phyloP scores from a whole-genome alignment of 2,797 vertebrate species.

The Squalus acanthias region DNA sequence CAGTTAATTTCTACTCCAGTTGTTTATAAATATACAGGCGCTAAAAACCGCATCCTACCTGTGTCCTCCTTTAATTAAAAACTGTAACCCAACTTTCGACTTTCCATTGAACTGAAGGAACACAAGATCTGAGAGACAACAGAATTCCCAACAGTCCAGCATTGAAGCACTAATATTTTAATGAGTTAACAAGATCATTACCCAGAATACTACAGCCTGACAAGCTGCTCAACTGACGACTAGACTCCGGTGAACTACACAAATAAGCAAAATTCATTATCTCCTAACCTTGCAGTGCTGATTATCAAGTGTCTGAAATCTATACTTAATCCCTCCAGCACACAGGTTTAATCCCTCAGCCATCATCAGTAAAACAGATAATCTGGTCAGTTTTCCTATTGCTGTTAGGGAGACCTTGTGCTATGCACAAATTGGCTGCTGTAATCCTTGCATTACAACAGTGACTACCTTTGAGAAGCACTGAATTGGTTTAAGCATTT shows the following conservation, averaged over 20 bases:
- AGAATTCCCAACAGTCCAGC: not conserved
- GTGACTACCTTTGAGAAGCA: not conserved
- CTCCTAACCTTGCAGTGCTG: not conserved
- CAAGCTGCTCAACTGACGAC: not conserved
- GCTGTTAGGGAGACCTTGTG: not conserved
- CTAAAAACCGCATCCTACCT: not conserved
- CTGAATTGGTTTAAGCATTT: not conserved
- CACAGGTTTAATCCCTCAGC: not conserved
- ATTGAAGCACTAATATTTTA: constrained; percentile 6
- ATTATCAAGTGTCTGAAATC: not conserved
- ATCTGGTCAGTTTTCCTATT: not conserved
- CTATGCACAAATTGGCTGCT: not conserved
- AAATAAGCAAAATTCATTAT: not conserved
- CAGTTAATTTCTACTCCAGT: not conserved
- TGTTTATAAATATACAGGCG: not conserved
- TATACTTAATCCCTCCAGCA: not conserved
- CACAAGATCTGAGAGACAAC: not conserved
- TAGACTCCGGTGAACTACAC: not conserved
- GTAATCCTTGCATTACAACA: not conserved
- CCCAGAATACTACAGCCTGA: constrained; percentile 11
- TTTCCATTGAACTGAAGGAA: not conserved
- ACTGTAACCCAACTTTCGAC: not conserved
- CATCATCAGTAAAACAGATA: not conserved
- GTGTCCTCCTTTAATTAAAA: not conserved
- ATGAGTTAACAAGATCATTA: constrained; percentile 28